These are phyloP conservation scores for Stichodactyla helianthus DNA, from an alignment of 64 coral and sea anemone genomes.

Conservation along the genomic window DNA sequence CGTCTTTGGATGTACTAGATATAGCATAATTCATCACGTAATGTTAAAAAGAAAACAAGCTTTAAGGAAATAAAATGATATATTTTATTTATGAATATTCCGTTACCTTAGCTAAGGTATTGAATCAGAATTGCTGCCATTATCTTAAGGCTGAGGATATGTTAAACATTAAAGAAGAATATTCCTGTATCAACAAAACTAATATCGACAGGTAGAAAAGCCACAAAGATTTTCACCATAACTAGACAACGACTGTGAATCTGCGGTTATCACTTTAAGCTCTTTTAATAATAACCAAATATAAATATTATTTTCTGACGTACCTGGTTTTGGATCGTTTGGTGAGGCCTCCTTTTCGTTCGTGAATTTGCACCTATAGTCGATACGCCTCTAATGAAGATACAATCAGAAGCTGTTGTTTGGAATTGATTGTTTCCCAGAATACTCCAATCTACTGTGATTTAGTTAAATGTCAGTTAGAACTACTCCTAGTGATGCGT, in stretches of 20 bases:
- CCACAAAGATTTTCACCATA: too few species aligned
- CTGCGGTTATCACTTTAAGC: neutral
- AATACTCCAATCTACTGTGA: neutral
- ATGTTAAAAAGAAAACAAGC: too few species aligned
- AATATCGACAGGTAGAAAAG: too few species aligned
- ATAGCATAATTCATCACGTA: too few species aligned
- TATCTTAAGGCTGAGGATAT: too few species aligned
- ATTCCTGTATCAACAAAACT: too few species aligned
- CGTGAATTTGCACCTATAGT: neutral
- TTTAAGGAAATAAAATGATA: too few species aligned
- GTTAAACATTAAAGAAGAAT: too few species aligned
- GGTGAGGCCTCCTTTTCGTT: neutral
- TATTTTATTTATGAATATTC: too few species aligned
- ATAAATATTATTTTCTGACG: neutral
- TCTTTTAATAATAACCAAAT: neutral
- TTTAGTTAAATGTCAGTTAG: neutral
- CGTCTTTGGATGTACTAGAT: too few species aligned
- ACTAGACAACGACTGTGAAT: neutral
- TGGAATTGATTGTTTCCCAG: neutral
- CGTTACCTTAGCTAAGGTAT: too few species aligned
- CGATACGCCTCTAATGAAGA: neutral
- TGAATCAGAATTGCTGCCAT: too few species aligned
- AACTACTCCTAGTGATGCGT: neutral
- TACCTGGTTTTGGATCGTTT: neutral
- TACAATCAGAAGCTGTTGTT: neutral